Evolutionary conservation across 64 coral and sea anemone species (phyloP).

Genomic region (Pachyseris speciosa): DNA sequence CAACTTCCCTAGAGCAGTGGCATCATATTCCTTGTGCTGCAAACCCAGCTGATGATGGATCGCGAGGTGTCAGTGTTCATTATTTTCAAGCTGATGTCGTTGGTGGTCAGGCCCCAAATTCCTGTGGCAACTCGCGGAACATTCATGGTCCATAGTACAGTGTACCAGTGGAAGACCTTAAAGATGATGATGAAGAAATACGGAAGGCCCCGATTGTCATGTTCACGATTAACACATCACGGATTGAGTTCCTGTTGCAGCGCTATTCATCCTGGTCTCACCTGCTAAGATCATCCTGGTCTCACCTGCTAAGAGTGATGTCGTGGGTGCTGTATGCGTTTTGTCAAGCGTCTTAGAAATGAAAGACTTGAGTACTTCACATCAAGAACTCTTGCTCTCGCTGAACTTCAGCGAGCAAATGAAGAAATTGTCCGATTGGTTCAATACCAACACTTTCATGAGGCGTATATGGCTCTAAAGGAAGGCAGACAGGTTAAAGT

Average conservation of each 20-base stretch:
- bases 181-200: constrained; percentile 19
- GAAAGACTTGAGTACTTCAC: not conserved
- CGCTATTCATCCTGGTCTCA: constrained; percentile 3
- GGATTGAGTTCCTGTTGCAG: not conserved
- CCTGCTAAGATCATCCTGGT: not conserved
- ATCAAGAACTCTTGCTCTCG: not conserved
- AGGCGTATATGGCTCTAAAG: not conserved
- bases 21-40: not conserved
- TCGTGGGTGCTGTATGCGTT: constrained; percentile 20
- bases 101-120: constrained; percentile 40
- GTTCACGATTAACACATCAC: not conserved
- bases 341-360: not conserved
- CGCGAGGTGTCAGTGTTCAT: constrained; percentile 5
- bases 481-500: constrained; percentile 31
- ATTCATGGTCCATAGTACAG: constrained; percentile 15
- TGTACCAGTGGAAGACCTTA: not conserved
- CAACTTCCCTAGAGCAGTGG: constrained; percentile 33
- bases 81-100: not conserved
- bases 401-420: not conserved
- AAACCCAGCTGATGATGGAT: constrained; percentile 31
- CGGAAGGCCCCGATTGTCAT: not conserved
- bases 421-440: not conserved
- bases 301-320: constrained; percentile 9
- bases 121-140: constrained; percentile 39
- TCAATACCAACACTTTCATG: constrained; percentile 8